A percentile compares a stretch with the other conserved stretches of the same genome.
These are phyloP conservation scores for Pyrgilauda ruficollis DNA, from an alignment of 2,113 vertebrate species.

Conservation along the genomic window DNA sequence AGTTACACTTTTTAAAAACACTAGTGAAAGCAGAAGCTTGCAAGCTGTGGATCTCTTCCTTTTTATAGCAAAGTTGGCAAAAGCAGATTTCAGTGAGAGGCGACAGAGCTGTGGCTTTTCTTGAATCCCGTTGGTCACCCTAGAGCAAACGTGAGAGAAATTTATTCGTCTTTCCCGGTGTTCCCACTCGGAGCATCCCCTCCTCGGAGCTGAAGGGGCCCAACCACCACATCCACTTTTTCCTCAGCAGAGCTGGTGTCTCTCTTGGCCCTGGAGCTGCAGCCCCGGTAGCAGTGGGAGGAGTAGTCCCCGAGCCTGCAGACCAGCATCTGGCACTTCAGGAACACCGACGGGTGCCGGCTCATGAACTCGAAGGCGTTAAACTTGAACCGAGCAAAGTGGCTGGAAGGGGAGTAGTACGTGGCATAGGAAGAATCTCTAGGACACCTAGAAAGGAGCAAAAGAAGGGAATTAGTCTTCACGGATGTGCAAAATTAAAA, in stretches of 20 bases:
- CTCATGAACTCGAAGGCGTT: slow-evolving; percentile 71
- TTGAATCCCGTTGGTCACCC: rapidly evolving
- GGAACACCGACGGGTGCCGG: slow-evolving; percentile 48
- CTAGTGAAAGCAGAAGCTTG: neutral
- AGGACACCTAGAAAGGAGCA: slow-evolving; percentile 36
- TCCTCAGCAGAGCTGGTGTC: slow-evolving; percentile 35
- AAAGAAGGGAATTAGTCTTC: neutral
- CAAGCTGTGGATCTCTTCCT: neutral
- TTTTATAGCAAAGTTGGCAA: neutral
- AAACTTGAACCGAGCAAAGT: slow-evolving; percentile 59
- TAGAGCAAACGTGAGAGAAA: rapidly evolving
- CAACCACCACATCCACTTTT: slow-evolving; percentile 33
- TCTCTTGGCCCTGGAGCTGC: slow-evolving; percentile 48
- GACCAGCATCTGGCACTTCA: slow-evolving; percentile 70
- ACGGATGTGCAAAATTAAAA: neutral
- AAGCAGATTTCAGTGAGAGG: neutral
- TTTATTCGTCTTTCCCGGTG: neutral
- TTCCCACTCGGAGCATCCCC: neutral
- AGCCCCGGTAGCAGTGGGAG: slow-evolving; percentile 70
- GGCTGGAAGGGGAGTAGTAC: neutral
- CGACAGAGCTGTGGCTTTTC: neutral
- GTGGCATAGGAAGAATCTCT: slow-evolving; percentile 59
- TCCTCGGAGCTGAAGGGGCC: slow-evolving; percentile 52
- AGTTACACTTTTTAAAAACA: neutral
- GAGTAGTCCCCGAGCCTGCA: slow-evolving; percentile 41